Conservation (phyloP, 2,797 vertebrate species). For the Antennarius maculatus region DNA sequence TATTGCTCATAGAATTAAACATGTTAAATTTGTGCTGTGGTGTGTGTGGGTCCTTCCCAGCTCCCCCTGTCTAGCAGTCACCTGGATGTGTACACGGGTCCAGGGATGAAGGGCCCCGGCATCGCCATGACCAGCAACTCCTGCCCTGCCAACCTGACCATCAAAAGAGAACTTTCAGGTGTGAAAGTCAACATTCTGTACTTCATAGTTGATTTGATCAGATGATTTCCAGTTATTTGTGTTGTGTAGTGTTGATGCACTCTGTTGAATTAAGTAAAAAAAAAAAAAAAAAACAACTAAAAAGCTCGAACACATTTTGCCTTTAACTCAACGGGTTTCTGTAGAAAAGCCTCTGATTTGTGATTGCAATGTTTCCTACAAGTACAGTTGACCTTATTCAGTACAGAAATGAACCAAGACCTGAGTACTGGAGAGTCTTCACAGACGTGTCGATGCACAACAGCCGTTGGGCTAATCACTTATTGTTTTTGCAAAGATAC, state of each 20-base stretch:
- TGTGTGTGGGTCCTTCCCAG: slow-evolving; percentile 72
- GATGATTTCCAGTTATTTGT: neutral
- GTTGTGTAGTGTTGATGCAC: neutral
- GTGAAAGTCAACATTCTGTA: slow-evolving; percentile 31
- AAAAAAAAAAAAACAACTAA: too few species aligned
- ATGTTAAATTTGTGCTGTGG: neutral
- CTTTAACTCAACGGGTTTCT: too few species aligned
- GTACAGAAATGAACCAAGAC: too few species aligned
- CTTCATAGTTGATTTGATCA: neutral
- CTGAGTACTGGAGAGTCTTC: too few species aligned
- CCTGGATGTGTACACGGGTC: slow-evolving; percentile 92
- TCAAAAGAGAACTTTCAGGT: slow-evolving; percentile 95
- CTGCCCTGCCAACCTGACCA: slow-evolving; percentile 93
- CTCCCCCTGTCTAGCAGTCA: slow-evolving; percentile 96
- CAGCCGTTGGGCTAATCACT: slow-evolving; percentile 55
- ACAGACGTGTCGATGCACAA: too few species aligned
- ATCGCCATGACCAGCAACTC: slow-evolving; percentile 97
- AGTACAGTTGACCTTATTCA: too few species aligned
- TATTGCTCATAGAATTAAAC: neutral
- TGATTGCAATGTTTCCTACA: too few species aligned
- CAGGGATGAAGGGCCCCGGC: slow-evolving; percentile 89
- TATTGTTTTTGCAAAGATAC: slow-evolving; percentile 84
- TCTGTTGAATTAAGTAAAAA: too few species aligned
- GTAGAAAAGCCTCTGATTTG: too few species aligned
- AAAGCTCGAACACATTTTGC: too few species aligned